Evolutionary conservation across 2,888 invertebrate genomes (phyloP).

Genomic region (Leptinotarsa juncta): DNA sequence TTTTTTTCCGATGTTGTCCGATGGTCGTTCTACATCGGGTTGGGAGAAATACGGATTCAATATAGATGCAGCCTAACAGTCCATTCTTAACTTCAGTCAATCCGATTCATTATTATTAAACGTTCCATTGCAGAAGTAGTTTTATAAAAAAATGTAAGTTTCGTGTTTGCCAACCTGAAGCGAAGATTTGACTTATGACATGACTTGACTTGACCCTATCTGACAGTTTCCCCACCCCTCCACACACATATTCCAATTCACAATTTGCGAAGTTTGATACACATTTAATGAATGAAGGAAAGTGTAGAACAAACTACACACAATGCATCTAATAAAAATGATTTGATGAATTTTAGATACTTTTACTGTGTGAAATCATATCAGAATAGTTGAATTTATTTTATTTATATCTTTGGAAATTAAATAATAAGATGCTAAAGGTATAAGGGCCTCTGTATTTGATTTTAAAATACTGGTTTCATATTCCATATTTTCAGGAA

Average conservation of each 20-base stretch:
- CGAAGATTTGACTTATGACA: too few species aligned
- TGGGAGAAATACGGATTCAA: too few species aligned
- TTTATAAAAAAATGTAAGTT: too few species aligned
- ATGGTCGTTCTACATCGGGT: too few species aligned
- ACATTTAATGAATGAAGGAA: not conserved
- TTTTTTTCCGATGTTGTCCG: too few species aligned
- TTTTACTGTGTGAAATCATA: conserved; percentile 14
- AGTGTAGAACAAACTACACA: conserved; percentile 13
- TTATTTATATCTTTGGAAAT: conserved; percentile 21
- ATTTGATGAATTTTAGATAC: conserved; percentile 6
- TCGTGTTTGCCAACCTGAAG: too few species aligned
- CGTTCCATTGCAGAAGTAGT: too few species aligned
- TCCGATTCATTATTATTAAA: too few species aligned
- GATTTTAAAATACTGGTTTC: conserved; percentile 8
- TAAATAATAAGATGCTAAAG: conserved; percentile 56
- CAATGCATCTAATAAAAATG: conserved; percentile 6
- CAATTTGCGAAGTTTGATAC: not conserved
- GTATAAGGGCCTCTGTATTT: conserved; percentile 43
- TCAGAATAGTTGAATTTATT: conserved; percentile 5
- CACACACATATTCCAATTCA: not conserved
- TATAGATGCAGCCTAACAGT: too few species aligned
- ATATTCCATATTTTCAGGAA: conserved; percentile 67
- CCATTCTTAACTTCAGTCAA: too few species aligned
- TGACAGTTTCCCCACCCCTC: too few species aligned
- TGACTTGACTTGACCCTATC: too few species aligned